Evolutionary conservation across 2,113 vertebrate genomes (phyloP), one percentile per base, ranked within the genome.

Genomic region (Nothocercus julius): DNA sequence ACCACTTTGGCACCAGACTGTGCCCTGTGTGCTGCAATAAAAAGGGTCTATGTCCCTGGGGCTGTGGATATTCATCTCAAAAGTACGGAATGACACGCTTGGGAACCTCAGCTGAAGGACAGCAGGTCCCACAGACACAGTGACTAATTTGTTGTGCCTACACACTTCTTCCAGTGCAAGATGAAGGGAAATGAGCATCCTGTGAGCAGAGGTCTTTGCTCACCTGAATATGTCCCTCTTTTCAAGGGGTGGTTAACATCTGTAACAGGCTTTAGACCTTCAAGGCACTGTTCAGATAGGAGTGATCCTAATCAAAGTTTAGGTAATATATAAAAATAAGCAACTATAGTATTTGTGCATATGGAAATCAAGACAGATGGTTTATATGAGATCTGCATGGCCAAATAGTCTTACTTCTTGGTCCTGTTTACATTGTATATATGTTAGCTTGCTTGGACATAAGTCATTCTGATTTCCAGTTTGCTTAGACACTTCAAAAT

Each of bases 351-450:
- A 32, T 21, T 40, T 40, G 20, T 30, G 15, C 21, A 40, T 12
- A 24, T 28, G 28, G 75, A 30, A 51, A 64, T 49, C 20, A 62
- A 62, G 36, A 21, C 15, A 40, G 59, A 73, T 42, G 12, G 36
- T 30, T 56, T 42, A 22, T 74, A 32, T 40, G 34, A 32, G 45
- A 51, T 63, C 49, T 64, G 15, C 13, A 36, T 19, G 69, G 64
- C 25, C 32, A 92, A 67, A 63, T 13, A 40, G 10, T 25, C 10
- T 44, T 44, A 9, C 13, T 67, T 32, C 27, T 5, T 72, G 18
- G 3, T 76, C 58, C 34, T 70, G 12, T 32, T 85, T 34, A 38
- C 1, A 1, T 2, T 70, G 17, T 2, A 0, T 18, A 1, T 40
- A 11, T 28, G 9, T 45, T 38, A 68, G 13, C 32, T 36, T 54